Conservation (phyloP, 53 echinoderm and acorn worm species). For the Stichopus horrens region DNA sequence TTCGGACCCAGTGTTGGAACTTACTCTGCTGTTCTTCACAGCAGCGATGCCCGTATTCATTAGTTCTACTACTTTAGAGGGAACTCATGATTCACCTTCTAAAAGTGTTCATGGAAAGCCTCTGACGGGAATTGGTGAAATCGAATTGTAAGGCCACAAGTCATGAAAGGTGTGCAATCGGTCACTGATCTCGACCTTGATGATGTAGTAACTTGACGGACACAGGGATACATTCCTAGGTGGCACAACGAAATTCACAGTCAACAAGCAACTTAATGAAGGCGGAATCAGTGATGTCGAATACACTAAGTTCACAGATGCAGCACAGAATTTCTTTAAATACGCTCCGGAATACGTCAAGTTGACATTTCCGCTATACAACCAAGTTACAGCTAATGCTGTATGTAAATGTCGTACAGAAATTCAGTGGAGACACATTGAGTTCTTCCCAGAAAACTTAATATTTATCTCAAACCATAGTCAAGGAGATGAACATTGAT, state of each 20-base stretch:
- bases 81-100: neutral
- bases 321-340: conserved; percentile 1
- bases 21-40: neutral
- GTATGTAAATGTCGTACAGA: neutral
- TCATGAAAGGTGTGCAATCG: conserved; percentile 14
- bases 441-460: neutral
- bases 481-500: neutral
- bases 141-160: conserved; percentile 4
- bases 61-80: neutral
- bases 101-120: neutral
- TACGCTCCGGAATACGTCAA: neutral
- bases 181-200: neutral
- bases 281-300: neutral
- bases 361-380: neutral
- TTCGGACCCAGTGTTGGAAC: conserved; percentile 19
- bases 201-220: neutral
- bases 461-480: neutral
- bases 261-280: neutral
- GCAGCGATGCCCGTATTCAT: neutral
- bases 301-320: neutral
- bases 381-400: neutral
- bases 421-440: neutral
- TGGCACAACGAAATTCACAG: neutral
- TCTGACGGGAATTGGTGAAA: neutral
- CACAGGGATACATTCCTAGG: neutral